phyloP scores from a whole-genome alignment of 1,140 invertebrate genomes.

The Euschistus heros region DNA sequence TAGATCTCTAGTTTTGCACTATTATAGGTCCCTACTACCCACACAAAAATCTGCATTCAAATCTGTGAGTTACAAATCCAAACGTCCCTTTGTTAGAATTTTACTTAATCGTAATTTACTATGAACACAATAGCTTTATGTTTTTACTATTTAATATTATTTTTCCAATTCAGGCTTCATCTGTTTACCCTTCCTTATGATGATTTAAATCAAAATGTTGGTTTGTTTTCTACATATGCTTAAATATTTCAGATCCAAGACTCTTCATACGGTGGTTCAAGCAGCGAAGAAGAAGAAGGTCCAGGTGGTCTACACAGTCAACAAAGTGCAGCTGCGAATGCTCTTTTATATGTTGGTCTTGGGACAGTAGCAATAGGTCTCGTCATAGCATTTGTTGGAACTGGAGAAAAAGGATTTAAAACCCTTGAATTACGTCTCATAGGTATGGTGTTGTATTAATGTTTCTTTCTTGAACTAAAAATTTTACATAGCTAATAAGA shows the following conservation, averaged over 20 bases:
- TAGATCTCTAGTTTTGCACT: no score
- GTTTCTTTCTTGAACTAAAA: no score
- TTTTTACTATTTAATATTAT: no score
- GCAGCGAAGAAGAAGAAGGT: conserved; percentile 48
- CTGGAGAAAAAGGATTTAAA: conserved; percentile 80
- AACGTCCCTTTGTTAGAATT: no score
- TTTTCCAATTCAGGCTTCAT: no score
- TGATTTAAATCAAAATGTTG: background rate
- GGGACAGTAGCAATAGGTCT: conserved; percentile 68
- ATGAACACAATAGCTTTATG: no score
- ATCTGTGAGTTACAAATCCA: no score
- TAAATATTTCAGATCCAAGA: conserved; percentile 54
- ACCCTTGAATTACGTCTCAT: conserved; percentile 70
- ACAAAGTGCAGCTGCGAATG: conserved; percentile 57
- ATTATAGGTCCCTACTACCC: no score
- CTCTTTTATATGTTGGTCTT: conserved; percentile 72
- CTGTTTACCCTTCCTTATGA: no score
- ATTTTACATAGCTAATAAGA: no score
- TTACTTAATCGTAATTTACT: no score
- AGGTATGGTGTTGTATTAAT: conserved; percentile 36
- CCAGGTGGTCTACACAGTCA: conserved; percentile 35
- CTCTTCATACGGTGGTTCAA: conserved; percentile 52
- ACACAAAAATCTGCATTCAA: no score
- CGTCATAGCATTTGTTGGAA: conserved; percentile 77
- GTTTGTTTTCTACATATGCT: background rate